Conservation (phyloP, 2,797 vertebrate genomes). For the Bovichtus variegatus region DNA sequence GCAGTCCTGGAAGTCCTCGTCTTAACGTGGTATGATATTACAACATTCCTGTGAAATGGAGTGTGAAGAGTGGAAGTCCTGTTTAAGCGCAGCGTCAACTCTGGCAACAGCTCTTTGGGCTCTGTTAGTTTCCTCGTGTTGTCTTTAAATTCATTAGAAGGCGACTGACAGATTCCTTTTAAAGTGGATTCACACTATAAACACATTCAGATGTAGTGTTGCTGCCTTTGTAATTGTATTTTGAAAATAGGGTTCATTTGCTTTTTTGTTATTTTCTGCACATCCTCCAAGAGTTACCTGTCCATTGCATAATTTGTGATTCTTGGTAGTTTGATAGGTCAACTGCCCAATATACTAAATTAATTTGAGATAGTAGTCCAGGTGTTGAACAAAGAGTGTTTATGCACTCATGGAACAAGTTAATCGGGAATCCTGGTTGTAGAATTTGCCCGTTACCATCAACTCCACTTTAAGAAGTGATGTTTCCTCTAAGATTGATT, state of each 20-base stretch:
- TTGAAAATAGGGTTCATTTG: not conserved
- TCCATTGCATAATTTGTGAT: not conserved
- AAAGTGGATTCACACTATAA: not conserved
- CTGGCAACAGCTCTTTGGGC: not conserved
- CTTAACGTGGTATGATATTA: not conserved
- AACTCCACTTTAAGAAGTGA: not conserved
- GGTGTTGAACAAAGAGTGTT: not conserved
- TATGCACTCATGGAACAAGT: not conserved
- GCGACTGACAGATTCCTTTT: not conserved
- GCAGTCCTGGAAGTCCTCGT: not conserved
- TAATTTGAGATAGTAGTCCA: too few relatives aligned
- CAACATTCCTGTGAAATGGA: not conserved
- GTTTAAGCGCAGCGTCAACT: not conserved
- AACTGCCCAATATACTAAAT: not conserved
- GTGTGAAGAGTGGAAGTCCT: not conserved
- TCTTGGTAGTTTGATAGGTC: not conserved
- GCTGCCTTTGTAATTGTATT: conserved; percentile 1
- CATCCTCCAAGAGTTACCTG: not conserved
- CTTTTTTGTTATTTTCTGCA: not conserved
- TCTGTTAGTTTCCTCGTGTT: not conserved
- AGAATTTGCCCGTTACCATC: conserved; percentile 30
- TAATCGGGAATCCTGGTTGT: conserved; percentile 4
- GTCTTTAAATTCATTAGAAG: not conserved
- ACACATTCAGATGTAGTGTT: not conserved
- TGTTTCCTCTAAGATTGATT: not conserved